Percentiles rank a stretch among this genome's conserved stretches.
phyloP scores from a whole-genome alignment of 2,888 invertebrate genomes.

The Anticlea derivata region DNA sequence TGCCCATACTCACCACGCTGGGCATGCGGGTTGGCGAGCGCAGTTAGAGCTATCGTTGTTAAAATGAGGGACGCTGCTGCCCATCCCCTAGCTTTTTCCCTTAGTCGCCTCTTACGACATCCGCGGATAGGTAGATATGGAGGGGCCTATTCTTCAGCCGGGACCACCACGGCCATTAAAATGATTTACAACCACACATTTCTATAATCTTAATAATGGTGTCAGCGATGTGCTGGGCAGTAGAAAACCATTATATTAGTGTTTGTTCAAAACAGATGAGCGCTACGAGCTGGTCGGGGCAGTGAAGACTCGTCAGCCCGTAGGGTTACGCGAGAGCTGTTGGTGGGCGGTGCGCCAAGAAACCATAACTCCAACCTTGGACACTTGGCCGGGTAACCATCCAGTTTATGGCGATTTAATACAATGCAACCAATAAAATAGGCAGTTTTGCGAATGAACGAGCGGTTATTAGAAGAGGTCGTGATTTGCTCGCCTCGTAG shows the following conservation, averaged over 20 bases:
- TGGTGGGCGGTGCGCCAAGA: conserved; percentile 55
- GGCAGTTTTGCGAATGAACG: conserved; percentile 48
- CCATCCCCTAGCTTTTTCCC: too few species aligned
- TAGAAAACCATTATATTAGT: conserved; percentile 43
- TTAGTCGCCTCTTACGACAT: too few species aligned
- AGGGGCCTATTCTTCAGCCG: too few species aligned
- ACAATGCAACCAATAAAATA: conserved; percentile 49
- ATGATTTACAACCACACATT: too few species aligned
- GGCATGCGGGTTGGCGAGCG: too few species aligned
- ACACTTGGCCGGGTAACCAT: conserved; percentile 44
- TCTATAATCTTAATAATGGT: conserved; percentile 23
- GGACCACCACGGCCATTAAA: too few species aligned
- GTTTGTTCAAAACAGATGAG: conserved; percentile 53
- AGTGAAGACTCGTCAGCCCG: background rate
- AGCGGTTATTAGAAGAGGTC: conserved; percentile 64
- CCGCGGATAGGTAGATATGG: too few species aligned
- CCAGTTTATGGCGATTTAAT: conserved; percentile 50
- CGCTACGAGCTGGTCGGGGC: conserved; percentile 49
- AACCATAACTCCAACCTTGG: conserved; percentile 50
- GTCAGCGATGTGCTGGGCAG: conserved; percentile 35
- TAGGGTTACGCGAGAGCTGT: background rate
- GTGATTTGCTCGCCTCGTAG: conserved; percentile 68
- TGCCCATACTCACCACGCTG: too few species aligned
- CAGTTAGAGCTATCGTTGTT: too few species aligned
- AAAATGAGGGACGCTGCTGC: too few species aligned